Percentiles rank a stretch among this genome's conserved stretches.
These are phyloP conservation scores for Theristicus caerulescens DNA, from an alignment of 2,113 vertebrate species.

Conservation along the genomic window DNA sequence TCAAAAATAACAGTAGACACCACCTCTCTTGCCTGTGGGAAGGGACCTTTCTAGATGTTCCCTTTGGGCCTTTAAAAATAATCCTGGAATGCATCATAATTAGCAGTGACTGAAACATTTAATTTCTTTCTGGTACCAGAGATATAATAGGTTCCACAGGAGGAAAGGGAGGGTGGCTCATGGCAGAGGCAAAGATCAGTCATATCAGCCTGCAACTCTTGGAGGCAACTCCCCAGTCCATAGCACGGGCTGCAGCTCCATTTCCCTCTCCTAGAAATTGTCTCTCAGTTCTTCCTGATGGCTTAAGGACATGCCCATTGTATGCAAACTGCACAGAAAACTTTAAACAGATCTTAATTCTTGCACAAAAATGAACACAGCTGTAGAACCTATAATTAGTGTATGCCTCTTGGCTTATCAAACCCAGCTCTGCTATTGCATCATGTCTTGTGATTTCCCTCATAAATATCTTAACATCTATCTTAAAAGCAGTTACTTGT, in stretches of 20 bases:
- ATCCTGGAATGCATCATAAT: too few relatives aligned
- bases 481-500: neutral
- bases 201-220: neutral
- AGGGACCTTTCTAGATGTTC: neutral
- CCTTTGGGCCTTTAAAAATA: neutral
- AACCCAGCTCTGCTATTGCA: neutral
- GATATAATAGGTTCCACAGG: rapidly evolving
- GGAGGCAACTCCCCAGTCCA: neutral
- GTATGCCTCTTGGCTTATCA: neutral
- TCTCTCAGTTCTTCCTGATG: neutral
- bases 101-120: neutral
- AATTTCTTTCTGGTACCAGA: neutral
- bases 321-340: neutral
- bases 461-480: neutral
- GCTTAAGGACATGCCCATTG: neutral
- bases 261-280: neutral
- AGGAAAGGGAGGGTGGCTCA: neutral
- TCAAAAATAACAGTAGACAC: neutral
- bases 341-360: neutral
- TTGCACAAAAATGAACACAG: rapidly evolving
- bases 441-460: neutral
- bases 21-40: neutral
- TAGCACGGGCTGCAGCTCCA: neutral
- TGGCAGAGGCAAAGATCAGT: neutral
- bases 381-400: neutral